These are phyloP conservation scores for Lasaia peninsularis DNA, from an alignment of 1,140 invertebrate species.

Conservation along the genomic window DNA sequence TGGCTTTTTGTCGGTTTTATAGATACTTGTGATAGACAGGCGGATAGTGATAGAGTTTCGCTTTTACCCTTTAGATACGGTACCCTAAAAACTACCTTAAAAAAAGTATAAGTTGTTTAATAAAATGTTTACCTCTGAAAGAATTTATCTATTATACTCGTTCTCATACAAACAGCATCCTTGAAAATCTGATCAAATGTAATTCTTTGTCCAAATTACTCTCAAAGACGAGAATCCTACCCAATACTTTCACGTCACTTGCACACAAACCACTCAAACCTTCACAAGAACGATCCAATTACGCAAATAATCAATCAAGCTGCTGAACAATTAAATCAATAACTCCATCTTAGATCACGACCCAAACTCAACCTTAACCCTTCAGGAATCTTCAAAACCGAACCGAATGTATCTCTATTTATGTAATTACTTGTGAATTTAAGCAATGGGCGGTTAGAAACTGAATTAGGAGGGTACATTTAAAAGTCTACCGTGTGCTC, in stretches of 20 bases:
- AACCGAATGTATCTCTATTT: constrained; percentile 13
- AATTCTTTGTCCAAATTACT: not conserved
- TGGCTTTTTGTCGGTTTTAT: no score
- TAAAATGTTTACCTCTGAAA: no score
- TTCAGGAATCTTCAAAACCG: constrained; percentile 14
- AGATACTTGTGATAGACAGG: no score
- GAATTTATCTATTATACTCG: no score
- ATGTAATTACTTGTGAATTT: constrained; percentile 9
- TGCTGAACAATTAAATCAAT: constrained; percentile 28
- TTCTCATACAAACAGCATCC: not conserved
- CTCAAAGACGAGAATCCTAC: not conserved
- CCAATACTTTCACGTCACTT: constrained; percentile 5
- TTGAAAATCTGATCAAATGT: not conserved
- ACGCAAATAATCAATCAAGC: constrained; percentile 28
- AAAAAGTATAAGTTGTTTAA: no score
- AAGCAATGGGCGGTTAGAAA: constrained; percentile 5
- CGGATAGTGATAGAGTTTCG: no score
- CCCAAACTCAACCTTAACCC: constrained; percentile 15
- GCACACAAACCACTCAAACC: constrained; percentile 7
- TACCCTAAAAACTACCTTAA: no score
- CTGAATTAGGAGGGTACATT: constrained; percentile 11
- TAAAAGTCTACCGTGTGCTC: constrained; percentile 1
- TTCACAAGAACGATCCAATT: constrained; percentile 28
- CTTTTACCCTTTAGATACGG: no score
- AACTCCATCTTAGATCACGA: constrained; percentile 11